Conservation (phyloP, 2,113 vertebrate species). For the Boleophthalmus pectinirostris region DNA sequence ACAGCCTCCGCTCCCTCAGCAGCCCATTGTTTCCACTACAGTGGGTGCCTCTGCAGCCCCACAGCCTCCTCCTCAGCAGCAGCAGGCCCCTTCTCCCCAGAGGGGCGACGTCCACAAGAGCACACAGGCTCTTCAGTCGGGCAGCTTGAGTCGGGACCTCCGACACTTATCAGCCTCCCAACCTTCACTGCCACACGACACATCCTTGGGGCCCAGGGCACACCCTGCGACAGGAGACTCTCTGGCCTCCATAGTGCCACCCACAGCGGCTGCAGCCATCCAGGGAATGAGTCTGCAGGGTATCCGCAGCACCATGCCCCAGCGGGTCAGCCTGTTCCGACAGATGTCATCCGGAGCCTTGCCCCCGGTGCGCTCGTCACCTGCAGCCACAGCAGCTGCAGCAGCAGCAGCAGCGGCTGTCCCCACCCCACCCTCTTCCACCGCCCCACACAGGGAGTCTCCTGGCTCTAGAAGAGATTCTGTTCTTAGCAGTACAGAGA, state of each 20-base stretch:
- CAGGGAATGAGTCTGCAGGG: conserved; percentile 79
- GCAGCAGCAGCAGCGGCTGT: conserved; percentile 52
- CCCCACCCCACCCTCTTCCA: conserved; percentile 60
- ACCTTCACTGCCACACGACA: conserved; percentile 95
- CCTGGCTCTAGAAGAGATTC: conserved; percentile 82
- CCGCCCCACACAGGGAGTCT: conserved; percentile 84
- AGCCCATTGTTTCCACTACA: conserved; percentile 52
- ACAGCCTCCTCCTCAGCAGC: conserved; percentile 69
- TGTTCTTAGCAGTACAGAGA: conserved; percentile 90
- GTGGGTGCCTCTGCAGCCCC: conserved; percentile 61
- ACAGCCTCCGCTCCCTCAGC: background rate
- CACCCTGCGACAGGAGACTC: conserved; percentile 91
- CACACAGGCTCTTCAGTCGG: conserved; percentile 88
- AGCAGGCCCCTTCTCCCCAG: conserved; percentile 79
- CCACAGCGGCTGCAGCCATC: conserved; percentile 61
- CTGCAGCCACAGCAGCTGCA: conserved; percentile 40
- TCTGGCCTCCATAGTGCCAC: conserved; percentile 86
- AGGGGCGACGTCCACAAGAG: conserved; percentile 89
- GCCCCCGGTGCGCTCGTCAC: conserved; percentile 82
- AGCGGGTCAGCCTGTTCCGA: conserved; percentile 88
- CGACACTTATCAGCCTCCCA: conserved; percentile 97
- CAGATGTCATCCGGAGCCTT: conserved; percentile 97
- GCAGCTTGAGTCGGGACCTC: conserved; percentile 89
- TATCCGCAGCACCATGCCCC: conserved; percentile 83
- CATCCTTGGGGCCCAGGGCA: conserved; percentile 82